Percentiles rank a stretch among this genome's conserved stretches.
These are phyloP conservation scores for Trichonephila clavipes DNA, from an alignment of 1,140 invertebrate genomes.

Conservation along the genomic window DNA sequence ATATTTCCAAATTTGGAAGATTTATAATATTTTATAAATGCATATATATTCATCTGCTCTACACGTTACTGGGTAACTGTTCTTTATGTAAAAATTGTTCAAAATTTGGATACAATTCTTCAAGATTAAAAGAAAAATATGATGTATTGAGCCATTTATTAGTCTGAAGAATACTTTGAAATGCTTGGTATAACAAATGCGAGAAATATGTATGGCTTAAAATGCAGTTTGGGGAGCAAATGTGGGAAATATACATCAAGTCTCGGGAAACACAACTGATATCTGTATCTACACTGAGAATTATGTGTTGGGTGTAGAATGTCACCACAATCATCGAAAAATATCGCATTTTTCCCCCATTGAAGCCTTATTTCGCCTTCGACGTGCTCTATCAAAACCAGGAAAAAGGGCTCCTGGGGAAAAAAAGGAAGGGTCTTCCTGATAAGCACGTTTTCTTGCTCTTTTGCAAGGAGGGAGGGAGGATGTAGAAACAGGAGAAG, in stretches of 20 bases:
- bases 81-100: no score
- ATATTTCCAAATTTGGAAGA: no score
- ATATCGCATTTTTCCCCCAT: conserved; percentile 41
- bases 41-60: no score
- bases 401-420: background rate
- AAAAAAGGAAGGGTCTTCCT: conserved; percentile 18
- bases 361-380: conserved; percentile 27
- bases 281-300: background rate
- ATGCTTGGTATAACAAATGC: no score
- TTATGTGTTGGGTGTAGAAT: background rate
- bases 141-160: no score
- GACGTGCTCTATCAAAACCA: conserved; percentile 62
- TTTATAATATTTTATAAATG: no score
- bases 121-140: no score
- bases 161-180: no score
- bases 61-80: no score
- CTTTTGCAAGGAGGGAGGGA: background rate
- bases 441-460: conserved; percentile 72
- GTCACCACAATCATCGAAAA: background rate
- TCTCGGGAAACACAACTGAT: background rate
- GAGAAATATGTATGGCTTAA: no score
- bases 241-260: background rate
- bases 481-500: conserved; percentile 32
- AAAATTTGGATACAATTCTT: no score
- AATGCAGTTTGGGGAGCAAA: no score